Evolutionary conservation across 2,113 vertebrate species (phyloP), one percentile per base, ranked within the genome.

Genomic region (Podiceps cristatus): DNA sequence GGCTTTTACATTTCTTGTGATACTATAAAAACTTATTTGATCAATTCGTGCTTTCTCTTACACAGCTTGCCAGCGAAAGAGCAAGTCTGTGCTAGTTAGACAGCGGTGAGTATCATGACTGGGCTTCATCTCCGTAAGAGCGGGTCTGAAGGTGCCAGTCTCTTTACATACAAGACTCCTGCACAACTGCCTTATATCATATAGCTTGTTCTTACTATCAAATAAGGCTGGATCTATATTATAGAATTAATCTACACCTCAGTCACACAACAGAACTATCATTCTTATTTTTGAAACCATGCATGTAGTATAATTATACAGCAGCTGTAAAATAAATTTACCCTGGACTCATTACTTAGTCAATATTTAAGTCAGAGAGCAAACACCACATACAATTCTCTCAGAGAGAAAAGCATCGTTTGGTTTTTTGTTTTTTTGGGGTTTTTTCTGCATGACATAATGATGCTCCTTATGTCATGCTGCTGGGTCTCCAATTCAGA

Each of bases 401-500:
- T 10, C 0, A 1, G 62, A 88, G 15, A 68, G 7, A 74, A 93
- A 86, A 77, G 4, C 18, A 79, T n/a, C n/a, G n/a, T n/a, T 0
- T 0, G 8, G 42, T 42, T 42, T 42, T 42, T 42, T 42, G 7
- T 37, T 37, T 37, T 37, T 7, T 37, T 37, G 37, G 37, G 37
- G 7, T 37, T 37, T 37, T 37, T 37, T 37, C 37, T 4, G 2
- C 2, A 0, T 23, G 20, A 79, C 35, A 90, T 40, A 59, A 76
- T 2, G 2, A n/a, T 42, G 35, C 25, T 59, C 37, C 50, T 56
- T 60, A 31, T 0, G 1, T 58, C 37, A n/a, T 2, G 14, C 24
- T 63, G 17, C 23, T 11, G 10, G 63, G 28, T 68, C 22, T 82
- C 82, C 0, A 0, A 62, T n/a, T 28, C 2, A 1, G 10, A 75